phyloP scores from a whole-genome alignment of 2,797 vertebrate genomes.

The Limnodromus scolopaceus region DNA sequence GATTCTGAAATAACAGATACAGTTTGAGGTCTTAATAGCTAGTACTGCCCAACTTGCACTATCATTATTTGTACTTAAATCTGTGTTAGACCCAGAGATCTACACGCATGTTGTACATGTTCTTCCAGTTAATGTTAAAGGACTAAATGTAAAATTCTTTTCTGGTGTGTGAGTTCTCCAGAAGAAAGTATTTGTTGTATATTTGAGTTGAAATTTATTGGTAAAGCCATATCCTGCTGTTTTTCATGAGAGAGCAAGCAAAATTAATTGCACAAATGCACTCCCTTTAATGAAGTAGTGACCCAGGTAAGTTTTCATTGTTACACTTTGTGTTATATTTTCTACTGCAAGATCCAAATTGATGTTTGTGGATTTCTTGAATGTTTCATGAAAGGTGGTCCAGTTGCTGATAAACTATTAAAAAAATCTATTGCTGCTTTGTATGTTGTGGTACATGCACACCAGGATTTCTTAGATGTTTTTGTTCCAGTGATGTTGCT shows the following conservation, averaged over 20 bases:
- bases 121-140: background rate
- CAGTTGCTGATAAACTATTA: background rate
- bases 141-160: background rate
- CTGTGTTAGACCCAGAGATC: background rate
- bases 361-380: background rate
- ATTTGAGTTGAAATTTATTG: background rate
- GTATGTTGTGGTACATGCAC: background rate
- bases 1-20: background rate
- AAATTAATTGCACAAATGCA: background rate
- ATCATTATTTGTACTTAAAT: background rate
- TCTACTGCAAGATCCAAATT: background rate
- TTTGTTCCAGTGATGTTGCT: background rate
- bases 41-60: background rate
- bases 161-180: background rate
- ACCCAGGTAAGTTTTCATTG: background rate
- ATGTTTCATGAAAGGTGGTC: background rate
- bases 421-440: background rate
- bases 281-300: background rate
- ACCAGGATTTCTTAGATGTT: background rate
- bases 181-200: background rate
- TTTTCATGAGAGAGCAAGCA: background rate
- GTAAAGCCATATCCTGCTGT: background rate
- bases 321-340: background rate
- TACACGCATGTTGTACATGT: accelerated
- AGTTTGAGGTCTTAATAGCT: background rate